Conservation (phyloP, 1,140 invertebrate species). For the Zaprionus capensis region DNA sequence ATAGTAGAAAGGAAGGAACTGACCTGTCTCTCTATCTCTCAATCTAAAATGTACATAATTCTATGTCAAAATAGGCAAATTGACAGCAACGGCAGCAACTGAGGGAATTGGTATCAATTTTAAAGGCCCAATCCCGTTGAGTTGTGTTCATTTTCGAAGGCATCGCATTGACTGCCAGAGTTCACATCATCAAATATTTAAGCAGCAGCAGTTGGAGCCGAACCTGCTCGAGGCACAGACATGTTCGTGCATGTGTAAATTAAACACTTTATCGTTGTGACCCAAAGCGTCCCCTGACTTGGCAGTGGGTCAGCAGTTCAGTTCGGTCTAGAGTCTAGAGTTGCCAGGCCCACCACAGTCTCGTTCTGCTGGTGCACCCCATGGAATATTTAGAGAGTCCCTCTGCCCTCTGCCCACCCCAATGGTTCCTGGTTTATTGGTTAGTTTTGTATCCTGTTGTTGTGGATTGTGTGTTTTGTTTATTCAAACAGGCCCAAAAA, state of each 20-base stretch:
- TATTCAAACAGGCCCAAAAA: conserved; percentile 48
- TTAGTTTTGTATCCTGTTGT: conserved; percentile 38
- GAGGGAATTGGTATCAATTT: conserved; percentile 29
- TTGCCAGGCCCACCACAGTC: not conserved
- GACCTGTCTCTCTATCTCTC: not conserved
- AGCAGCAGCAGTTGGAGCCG: conserved; percentile 5
- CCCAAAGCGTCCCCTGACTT: conserved; percentile 24
- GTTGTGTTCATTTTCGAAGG: conserved; percentile 23
- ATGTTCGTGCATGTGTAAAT: conserved; percentile 47
- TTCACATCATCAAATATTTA: conserved; percentile 58
- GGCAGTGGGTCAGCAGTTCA: conserved; percentile 43
- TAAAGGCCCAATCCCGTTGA: conserved; percentile 26
- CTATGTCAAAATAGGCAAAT: conserved; percentile 54
- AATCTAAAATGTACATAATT: conserved; percentile 57
- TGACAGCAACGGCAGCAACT: conserved; percentile 10
- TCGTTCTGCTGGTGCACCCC: conserved; percentile 13
- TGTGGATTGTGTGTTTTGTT: conserved; percentile 39
- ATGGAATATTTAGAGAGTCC: conserved; percentile 33
- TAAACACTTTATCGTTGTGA: conserved; percentile 54
- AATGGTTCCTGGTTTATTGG: conserved; percentile 37
- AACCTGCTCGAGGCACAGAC: conserved; percentile 16
- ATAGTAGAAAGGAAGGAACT: conserved; percentile 15
- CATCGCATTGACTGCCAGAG: conserved; percentile 29
- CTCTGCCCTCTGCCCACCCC: not conserved
- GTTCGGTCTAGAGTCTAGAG: not conserved